Evolutionary conservation across 2,113 vertebrate species (phyloP).

Genomic region (Herpetotheres cachinnans): DNA sequence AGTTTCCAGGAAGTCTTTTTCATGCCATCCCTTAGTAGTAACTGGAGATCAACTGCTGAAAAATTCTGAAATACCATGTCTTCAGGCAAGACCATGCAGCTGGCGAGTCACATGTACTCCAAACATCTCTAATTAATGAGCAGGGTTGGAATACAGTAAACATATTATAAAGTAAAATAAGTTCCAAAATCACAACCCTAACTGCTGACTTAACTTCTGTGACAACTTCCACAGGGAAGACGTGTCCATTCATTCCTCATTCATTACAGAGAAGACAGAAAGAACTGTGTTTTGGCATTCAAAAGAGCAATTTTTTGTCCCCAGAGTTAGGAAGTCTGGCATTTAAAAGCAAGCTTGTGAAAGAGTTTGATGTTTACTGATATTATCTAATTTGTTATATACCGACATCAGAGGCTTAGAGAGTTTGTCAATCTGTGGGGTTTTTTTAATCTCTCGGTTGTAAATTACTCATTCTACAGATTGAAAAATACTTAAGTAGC

Average conservation of each 20-base stretch:
- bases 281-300: background rate
- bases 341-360: background rate
- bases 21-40: background rate
- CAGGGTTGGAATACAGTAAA: background rate
- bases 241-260: background rate
- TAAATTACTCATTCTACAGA: background rate
- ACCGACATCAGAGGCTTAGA: background rate
- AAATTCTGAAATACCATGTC: background rate
- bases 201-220: background rate
- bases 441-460: background rate
- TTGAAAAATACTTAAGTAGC: background rate
- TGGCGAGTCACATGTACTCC: background rate
- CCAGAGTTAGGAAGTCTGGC: background rate
- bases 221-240: background rate
- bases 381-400: background rate
- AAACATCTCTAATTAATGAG: background rate
- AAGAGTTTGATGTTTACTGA: background rate
- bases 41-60: background rate
- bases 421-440: background rate
- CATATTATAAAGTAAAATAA: background rate
- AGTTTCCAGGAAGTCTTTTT: background rate
- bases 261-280: background rate
- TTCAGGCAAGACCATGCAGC: background rate
- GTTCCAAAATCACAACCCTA: background rate
- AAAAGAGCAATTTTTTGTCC: background rate